A percentile compares a stretch with the other conserved stretches of the same genome.
phyloP scores from a whole-genome alignment of 2,113 vertebrate genomes.

The Recurvirostra avosetta region DNA sequence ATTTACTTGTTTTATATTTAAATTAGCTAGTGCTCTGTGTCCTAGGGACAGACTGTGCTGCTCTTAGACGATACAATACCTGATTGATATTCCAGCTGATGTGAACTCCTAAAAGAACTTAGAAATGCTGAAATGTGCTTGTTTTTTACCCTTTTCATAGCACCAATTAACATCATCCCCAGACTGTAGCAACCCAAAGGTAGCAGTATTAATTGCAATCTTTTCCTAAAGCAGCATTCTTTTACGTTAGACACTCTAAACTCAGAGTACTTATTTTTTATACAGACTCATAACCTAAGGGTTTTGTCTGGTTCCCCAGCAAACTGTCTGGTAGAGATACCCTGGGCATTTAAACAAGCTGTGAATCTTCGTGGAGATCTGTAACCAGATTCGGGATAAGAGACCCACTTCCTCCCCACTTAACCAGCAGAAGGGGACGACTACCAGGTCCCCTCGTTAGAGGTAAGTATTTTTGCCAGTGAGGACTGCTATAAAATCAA shows the following conservation, averaged over 20 bases:
- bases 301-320: neutral
- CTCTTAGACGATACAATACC: neutral
- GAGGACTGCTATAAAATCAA: neutral
- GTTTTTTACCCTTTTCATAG: neutral
- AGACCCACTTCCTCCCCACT: neutral
- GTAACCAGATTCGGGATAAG: neutral
- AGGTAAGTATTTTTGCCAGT: neutral
- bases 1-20: slow-evolving; percentile 11
- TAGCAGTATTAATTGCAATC: neutral
- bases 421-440: neutral
- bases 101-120: neutral
- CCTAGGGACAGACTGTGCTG: neutral
- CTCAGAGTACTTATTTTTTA: neutral
- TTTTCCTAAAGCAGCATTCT: neutral
- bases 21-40: neutral
- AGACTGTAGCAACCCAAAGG: neutral
- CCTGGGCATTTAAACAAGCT: neutral
- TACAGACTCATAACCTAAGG: neutral
- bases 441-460: neutral
- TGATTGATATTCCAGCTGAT: neutral
- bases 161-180: neutral
- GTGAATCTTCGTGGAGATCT: neutral
- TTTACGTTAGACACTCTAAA: neutral
- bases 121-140: neutral
- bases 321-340: neutral